Conservation (phyloP, 2,113 vertebrate species). For the Xenopus borealis region DNA sequence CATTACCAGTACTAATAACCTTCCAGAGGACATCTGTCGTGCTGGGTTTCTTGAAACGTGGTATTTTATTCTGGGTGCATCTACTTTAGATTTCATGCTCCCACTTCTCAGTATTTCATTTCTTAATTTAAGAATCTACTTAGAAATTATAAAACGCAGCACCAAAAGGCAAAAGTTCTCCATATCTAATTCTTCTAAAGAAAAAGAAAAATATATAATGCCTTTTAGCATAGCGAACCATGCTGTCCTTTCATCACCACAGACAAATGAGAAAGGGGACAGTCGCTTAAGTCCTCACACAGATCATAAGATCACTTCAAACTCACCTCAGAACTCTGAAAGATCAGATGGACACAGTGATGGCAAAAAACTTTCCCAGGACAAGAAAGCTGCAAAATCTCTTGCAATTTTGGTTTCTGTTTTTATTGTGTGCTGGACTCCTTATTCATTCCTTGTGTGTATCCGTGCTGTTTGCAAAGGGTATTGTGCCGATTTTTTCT, state of each 20-base stretch:
- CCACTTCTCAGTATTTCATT: slow-evolving; percentile 73
- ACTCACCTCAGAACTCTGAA: no score
- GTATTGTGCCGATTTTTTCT: slow-evolving; percentile 2
- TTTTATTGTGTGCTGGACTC: slow-evolving; percentile 30
- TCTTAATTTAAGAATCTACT: slow-evolving; percentile 78
- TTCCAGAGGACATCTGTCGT: slow-evolving; percentile 67
- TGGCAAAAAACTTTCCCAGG: slow-evolving; percentile 52
- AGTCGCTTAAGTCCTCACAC: no score
- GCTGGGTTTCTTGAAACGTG: slow-evolving; percentile 76
- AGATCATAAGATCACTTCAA: no score
- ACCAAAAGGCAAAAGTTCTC: background rate
- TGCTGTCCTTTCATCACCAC: no score
- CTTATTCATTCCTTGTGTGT: slow-evolving; percentile 17
- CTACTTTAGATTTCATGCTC: slow-evolving; percentile 75
- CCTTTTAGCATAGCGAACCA: no score
- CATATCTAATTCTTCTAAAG: no score
- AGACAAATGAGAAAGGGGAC: no score
- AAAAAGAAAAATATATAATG: no score
- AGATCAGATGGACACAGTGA: background rate
- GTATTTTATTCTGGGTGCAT: slow-evolving; percentile 74
- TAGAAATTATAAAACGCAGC: slow-evolving; percentile 70
- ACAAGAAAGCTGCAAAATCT: slow-evolving; percentile 72
- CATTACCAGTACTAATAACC: slow-evolving; percentile 56
- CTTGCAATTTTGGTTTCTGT: slow-evolving; percentile 50
- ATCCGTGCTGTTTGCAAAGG: background rate